phyloP scores from a whole-genome alignment of 2,888 invertebrate genomes.

The Cantharis rustica region DNA sequence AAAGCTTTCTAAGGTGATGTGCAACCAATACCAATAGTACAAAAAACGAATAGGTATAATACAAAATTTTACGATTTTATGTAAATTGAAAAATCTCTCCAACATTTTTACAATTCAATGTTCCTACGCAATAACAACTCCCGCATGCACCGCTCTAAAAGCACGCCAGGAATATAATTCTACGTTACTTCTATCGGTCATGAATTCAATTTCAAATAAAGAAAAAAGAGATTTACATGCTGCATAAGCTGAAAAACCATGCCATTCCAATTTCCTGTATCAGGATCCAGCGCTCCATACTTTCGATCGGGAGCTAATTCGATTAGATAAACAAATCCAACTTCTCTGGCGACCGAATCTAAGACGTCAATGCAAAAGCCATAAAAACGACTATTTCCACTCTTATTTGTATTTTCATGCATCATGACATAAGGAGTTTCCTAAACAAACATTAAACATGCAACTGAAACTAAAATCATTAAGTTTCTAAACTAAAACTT shows the following conservation, averaged over 20 bases:
- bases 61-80: background rate
- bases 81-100: background rate
- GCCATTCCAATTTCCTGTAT: conserved; percentile 69
- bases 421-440: conserved; percentile 57
- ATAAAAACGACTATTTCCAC: conserved; percentile 69
- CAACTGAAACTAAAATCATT: background rate
- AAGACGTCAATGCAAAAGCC: conserved; percentile 77
- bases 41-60: conserved; percentile 11
- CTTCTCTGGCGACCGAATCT: conserved; percentile 64
- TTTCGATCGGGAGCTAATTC: conserved; percentile 73
- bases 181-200: background rate
- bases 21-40: conserved; percentile 15
- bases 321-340: conserved; percentile 73
- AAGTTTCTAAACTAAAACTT: background rate
- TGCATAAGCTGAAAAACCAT: conserved; percentile 73
- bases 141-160: background rate
- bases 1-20: conserved; percentile 26
- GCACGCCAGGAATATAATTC: background rate
- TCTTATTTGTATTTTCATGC: conserved; percentile 56
- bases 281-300: conserved; percentile 67
- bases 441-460: background rate
- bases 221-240: conserved; percentile 61
- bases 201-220: background rate
- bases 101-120: background rate
- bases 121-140: background rate